These are phyloP conservation scores for Bufotes viridis DNA, from an alignment of 2,797 vertebrate species.

Conservation along the genomic window DNA sequence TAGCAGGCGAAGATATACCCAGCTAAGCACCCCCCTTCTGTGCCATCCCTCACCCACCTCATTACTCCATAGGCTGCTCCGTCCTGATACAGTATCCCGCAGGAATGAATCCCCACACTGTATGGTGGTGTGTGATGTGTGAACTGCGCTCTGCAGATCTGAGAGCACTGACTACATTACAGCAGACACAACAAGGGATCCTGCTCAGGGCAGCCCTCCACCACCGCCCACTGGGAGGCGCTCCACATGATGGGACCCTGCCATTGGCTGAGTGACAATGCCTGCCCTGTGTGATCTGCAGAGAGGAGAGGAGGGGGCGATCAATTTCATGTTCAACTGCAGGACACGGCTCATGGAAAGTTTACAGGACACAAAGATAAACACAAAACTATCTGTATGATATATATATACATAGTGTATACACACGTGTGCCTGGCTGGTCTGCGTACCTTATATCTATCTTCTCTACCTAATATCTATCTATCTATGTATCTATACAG, in stretches of 20 bases:
- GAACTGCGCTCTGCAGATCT: not conserved
- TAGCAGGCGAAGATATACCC: not conserved
- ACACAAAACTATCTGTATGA: not conserved
- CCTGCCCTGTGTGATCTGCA: conserved; percentile 43
- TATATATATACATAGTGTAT: not conserved
- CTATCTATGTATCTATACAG: too few species aligned
- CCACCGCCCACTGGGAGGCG: conserved; percentile 19
- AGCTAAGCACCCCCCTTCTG: not conserved
- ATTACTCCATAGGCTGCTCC: conserved; percentile 24
- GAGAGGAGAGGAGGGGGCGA: not conserved
- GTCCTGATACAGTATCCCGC: conserved; percentile 11
- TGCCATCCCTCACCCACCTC: conserved; percentile 20
- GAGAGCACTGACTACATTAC: conserved; percentile 42
- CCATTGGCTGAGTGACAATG: conserved; percentile 39
- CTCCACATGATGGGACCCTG: too few species aligned
- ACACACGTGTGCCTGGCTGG: too few species aligned
- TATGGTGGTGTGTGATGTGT: not conserved
- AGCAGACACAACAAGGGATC: conserved; percentile 32
- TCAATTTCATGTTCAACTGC: conserved; percentile 32
- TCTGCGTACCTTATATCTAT: too few species aligned
- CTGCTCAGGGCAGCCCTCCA: conserved; percentile 18
- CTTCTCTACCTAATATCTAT: not conserved
- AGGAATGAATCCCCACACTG: not conserved
- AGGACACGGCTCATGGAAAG: conserved; percentile 28
- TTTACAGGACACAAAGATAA: not conserved